These are phyloP conservation scores for Fregata magnificens DNA, from an alignment of 2,113 vertebrate species.

Conservation along the genomic window DNA sequence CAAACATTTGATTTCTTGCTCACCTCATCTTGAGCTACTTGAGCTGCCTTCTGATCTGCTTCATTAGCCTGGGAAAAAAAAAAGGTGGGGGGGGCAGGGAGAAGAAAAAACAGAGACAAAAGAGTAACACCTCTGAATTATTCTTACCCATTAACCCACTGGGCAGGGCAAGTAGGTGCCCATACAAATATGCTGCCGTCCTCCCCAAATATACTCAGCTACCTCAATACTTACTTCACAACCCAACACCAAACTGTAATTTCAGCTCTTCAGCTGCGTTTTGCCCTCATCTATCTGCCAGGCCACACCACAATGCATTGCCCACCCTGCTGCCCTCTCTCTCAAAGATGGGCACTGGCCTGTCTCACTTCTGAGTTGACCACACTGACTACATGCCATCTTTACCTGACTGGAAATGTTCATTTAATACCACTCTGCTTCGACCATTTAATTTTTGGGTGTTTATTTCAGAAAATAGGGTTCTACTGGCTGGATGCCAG, in stretches of 20 bases:
- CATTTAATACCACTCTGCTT: neutral
- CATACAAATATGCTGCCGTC: neutral
- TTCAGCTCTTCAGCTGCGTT: neutral
- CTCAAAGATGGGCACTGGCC: neutral
- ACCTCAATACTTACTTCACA: neutral
- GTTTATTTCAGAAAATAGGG: neutral
- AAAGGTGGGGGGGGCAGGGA: fast-evolving
- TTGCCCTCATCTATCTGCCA: neutral
- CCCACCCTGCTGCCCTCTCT: neutral
- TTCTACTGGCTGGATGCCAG: neutral
- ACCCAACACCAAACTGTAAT: neutral
- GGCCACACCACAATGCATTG: neutral
- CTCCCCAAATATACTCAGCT: neutral
- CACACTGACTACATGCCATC: neutral
- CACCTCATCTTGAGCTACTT: conserved; percentile 93
- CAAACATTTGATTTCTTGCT: neutral
- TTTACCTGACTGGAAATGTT: neutral
- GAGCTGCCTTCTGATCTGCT: conserved; percentile 76
- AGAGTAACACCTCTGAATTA: neutral
- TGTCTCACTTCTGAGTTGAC: neutral
- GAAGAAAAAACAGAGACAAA: neutral
- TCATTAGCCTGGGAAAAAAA: conserved; percentile 63
- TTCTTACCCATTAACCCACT: neutral
- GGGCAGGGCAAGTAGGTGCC: neutral
- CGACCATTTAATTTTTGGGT: neutral